These are phyloP conservation scores for Drosophila navojoa DNA, from an alignment of 1,140 invertebrate genomes.

Conservation along the genomic window DNA sequence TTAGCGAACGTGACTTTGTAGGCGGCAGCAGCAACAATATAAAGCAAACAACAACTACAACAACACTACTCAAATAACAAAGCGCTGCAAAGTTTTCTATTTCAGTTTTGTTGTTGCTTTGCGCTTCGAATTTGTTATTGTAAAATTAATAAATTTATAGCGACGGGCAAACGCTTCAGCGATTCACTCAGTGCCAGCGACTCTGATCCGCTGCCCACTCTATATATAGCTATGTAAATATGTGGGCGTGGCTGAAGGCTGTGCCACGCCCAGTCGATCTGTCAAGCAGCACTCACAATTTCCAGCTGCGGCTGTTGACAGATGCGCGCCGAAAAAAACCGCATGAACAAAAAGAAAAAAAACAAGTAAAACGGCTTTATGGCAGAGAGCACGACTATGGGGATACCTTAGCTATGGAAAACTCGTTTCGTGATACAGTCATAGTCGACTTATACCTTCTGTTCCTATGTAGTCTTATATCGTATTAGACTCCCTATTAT, in stretches of 20 bases:
- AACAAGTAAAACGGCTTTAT: too few relatives aligned
- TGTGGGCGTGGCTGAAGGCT: slow-evolving; percentile 1
- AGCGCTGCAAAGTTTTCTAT: slow-evolving; percentile 43
- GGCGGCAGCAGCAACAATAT: slow-evolving; percentile 25
- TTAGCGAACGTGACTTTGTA: slow-evolving; percentile 36
- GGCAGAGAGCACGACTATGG: too few relatives aligned
- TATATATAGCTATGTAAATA: slow-evolving; percentile 1
- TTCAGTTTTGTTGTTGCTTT: slow-evolving; percentile 30
- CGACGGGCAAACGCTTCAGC: slow-evolving; percentile 43
- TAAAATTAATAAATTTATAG: slow-evolving; percentile 50
- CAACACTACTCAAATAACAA: slow-evolving; percentile 31
- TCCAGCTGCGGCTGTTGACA: slow-evolving; percentile 39
- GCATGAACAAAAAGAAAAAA: slow-evolving; percentile 31
- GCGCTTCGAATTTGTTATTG: slow-evolving; percentile 34
- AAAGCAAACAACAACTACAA: slow-evolving; percentile 27
- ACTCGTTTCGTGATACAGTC: too few relatives aligned
- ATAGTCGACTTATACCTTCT: too few relatives aligned
- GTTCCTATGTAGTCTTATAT: background rate
- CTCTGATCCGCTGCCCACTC: slow-evolving; percentile 23
- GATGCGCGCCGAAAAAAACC: slow-evolving; percentile 41
- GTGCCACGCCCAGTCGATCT: background rate
- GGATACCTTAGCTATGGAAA: too few relatives aligned
- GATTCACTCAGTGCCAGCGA: slow-evolving; percentile 41
- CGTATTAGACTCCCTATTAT: too few relatives aligned
- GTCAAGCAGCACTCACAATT: slow-evolving; percentile 1